These are phyloP conservation scores for Nibea albiflora DNA, from an alignment of 2,113 vertebrate genomes.

Conservation along the genomic window DNA sequence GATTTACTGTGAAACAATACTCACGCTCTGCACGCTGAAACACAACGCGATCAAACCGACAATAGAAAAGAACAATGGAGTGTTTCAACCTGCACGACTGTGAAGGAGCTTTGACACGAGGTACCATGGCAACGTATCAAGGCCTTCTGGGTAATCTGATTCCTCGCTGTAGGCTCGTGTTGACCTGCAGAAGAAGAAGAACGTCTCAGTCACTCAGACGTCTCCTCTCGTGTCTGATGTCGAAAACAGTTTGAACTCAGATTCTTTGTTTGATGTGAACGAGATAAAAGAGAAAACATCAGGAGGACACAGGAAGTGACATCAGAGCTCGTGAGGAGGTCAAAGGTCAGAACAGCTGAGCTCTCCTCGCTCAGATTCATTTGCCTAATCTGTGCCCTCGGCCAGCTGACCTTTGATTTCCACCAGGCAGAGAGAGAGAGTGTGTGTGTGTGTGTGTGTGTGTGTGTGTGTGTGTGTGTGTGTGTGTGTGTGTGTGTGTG, in stretches of 20 bases:
- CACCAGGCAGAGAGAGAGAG: too few relatives aligned
- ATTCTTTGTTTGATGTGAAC: neutral
- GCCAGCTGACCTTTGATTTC: slow-evolving; percentile 54
- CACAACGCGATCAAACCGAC: neutral
- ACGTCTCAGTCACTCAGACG: too few relatives aligned
- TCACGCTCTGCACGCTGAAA: neutral
- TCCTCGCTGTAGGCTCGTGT: neutral
- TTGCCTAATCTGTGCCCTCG: slow-evolving; percentile 60
- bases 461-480: slow-evolving; percentile 22
- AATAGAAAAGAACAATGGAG: slow-evolving; percentile 6
- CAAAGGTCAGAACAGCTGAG: slow-evolving; percentile 55
- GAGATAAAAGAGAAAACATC: neutral
- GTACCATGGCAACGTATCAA: neutral
- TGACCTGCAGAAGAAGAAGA: slow-evolving; percentile 3
- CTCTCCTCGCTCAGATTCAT: slow-evolving; percentile 40
- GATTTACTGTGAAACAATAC: slow-evolving; percentile 26
- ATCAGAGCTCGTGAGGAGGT: neutral
- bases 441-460: slow-evolving; percentile 8
- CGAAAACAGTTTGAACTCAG: neutral
- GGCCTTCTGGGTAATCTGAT: slow-evolving; percentile 1
- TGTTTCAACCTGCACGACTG: slow-evolving; percentile 22
- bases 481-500: slow-evolving; percentile 21
- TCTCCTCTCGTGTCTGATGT: too few relatives aligned
- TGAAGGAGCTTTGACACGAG: neutral
- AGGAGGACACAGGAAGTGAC: neutral